Conservation (phyloP, 2,113 vertebrate species). For the Vireo altiloquus region DNA sequence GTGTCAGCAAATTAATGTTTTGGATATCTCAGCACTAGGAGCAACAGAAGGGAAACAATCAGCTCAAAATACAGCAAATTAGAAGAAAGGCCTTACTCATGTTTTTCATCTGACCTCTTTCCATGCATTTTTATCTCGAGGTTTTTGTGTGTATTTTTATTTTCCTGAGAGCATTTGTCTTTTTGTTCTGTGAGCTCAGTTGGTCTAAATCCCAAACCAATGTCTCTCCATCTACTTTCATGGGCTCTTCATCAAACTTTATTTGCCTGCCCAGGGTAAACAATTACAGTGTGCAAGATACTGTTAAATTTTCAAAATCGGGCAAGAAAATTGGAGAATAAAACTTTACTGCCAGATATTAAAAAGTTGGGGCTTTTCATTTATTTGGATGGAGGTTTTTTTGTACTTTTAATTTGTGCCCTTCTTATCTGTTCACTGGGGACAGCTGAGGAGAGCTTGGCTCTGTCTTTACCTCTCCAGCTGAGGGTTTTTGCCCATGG, state of each 20-base stretch:
- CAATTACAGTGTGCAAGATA: not conserved
- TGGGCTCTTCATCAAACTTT: not conserved
- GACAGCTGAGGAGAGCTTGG: not conserved
- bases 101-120: not conserved
- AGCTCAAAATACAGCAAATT: not conserved
- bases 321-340: not conserved
- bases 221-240: not conserved
- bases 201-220: not conserved
- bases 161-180: not conserved
- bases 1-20: not conserved
- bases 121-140: not conserved
- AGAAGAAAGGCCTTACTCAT: not conserved
- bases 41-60: not conserved
- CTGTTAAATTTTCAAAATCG: not conserved
- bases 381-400: not conserved
- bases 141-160: not conserved
- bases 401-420: not conserved
- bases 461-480: fast-evolving
- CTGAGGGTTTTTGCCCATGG: not conserved
- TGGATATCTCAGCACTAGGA: not conserved
- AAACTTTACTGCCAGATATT: not conserved
- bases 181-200: not conserved
- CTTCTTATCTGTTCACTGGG: not conserved
- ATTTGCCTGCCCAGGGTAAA: not conserved
- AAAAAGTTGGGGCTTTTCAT: fast-evolving